These are phyloP conservation scores for Helostoma temminkii DNA, from an alignment of 2,797 vertebrate genomes.

Conservation along the genomic window DNA sequence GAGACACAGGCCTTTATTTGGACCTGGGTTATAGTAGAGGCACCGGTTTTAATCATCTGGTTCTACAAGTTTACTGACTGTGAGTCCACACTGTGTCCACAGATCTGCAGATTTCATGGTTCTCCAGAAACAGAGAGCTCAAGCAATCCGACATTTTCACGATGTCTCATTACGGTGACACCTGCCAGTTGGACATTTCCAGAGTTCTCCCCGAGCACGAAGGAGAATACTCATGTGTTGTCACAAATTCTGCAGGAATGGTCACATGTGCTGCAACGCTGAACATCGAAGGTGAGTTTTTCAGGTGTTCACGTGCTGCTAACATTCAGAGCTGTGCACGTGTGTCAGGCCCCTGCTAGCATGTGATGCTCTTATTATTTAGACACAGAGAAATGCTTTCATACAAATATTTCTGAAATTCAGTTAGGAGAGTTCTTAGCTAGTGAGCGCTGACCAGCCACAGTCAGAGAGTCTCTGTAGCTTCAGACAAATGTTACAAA, in stretches of 20 bases:
- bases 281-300: slow-evolving; percentile 89
- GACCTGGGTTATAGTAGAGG: not conserved
- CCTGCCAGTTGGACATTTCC: slow-evolving; percentile 90
- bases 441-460: too few relatives aligned
- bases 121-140: slow-evolving; percentile 90
- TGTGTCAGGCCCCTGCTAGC: not conserved
- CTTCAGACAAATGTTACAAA: not conserved
- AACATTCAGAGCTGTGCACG: not conserved
- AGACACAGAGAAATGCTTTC: too few relatives aligned
- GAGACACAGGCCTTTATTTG: not conserved
- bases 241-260: slow-evolving; percentile 90
- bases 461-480: not conserved
- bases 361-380: slow-evolving; percentile 16
- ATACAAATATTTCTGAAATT: too few relatives aligned
- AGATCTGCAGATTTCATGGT: slow-evolving; percentile 89
- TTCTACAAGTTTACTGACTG: not conserved
- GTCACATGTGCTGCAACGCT: slow-evolving; percentile 90
- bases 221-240: slow-evolving; percentile 91
- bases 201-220: slow-evolving; percentile 88
- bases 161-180: slow-evolving; percentile 93
- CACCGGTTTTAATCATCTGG: not conserved
- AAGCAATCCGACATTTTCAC: slow-evolving; percentile 89
- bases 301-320: rapidly evolving
- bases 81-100: slow-evolving; percentile 15
- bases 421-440: too few relatives aligned